Evolutionary conservation across 1,140 invertebrate genomes (phyloP), one percentile per base, ranked within the genome.

Genomic region (Anastatus disparis): DNA sequence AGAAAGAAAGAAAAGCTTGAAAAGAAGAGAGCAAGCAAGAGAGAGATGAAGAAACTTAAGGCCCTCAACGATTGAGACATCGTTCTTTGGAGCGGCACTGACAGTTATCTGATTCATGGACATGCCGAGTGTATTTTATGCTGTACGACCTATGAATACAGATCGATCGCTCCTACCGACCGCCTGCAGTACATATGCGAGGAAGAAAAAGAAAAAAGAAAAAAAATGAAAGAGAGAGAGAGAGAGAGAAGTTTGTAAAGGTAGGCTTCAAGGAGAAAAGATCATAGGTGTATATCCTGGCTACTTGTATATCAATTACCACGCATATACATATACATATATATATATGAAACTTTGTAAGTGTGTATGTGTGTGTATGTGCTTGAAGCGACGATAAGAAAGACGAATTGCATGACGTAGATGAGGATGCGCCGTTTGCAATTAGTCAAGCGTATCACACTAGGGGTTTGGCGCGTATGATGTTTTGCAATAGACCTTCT

Each of bases 71-170:
- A 86, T 85, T 86, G 84, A 86, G 84, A 85, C 84, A 82, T 86
- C 80, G 76, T 56, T 75, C 72, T 78, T 69, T 67, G 70, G 75
- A 84, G 75, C 82, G 76, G 76, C 83, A 78, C 81, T 85, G 85
- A 86, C 85, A 85, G 84, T 85, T 86, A 86, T 85, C 85, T 85
- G 85, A 86, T 86, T 86, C 85, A 86, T 86, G 85, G 83, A 85
- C 83, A 86, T 86, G 80, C 82, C 84, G 79, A 81, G 80, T 84
- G 81, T 85, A 86, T 85, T 86, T 86, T 85, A 86, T 85, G 79
- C 79, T 78, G 82, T 83, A 86, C 84, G 82, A 84, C 81, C 82
- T 85, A 84, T 85, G 85, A 86, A 86, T 86, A 86, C 84, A 82
- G 84, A 86, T 86, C 82, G 81, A 84, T 84, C 81, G 78, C 29